Evolutionary conservation across 2,888 invertebrate genomes (phyloP).

Genomic region (Eupithecia centaureata): DNA sequence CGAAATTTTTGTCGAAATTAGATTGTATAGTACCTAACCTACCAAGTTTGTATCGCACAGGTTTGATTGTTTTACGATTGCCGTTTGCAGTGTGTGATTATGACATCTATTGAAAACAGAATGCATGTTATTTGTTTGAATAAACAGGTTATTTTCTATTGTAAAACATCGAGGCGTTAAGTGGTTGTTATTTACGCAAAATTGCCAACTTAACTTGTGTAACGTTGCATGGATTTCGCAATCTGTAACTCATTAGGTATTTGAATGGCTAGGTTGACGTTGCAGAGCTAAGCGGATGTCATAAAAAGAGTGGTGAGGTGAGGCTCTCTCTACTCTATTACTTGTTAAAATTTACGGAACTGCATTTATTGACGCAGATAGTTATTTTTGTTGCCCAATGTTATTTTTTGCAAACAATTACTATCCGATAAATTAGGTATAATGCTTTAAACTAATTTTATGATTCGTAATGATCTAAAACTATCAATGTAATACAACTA

Average conservation of each 20-base stretch:
- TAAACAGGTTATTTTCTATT: conserved; percentile 27
- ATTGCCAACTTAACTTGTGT: conserved; percentile 16
- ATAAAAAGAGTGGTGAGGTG: neutral
- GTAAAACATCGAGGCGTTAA: conserved; percentile 13
- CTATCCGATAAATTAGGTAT: neutral
- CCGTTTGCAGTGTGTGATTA: conserved; percentile 48
- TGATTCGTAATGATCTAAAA: neutral
- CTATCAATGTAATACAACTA: neutral
- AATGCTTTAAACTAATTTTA: neutral
- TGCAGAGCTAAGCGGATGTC: neutral
- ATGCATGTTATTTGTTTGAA: conserved; percentile 27
- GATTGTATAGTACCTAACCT: conserved; percentile 46
- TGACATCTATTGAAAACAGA: conserved; percentile 43
- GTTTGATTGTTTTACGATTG: conserved; percentile 56
- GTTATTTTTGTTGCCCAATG: neutral
- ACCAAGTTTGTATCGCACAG: conserved; percentile 41
- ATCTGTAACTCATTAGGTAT: conserved; percentile 5
- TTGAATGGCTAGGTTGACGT: neutral
- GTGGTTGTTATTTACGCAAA: conserved; percentile 14
- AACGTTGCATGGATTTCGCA: conserved; percentile 1
- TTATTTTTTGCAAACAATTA: neutral
- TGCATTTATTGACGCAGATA: neutral
- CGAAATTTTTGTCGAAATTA: conserved; percentile 68
- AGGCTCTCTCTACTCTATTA: no score
- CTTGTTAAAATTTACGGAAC: neutral